A percentile compares a stretch with the other conserved stretches of the same genome.
Conservation (phyloP, 2,797 vertebrate genomes). For the Pseudochirops corinnae region DNA sequence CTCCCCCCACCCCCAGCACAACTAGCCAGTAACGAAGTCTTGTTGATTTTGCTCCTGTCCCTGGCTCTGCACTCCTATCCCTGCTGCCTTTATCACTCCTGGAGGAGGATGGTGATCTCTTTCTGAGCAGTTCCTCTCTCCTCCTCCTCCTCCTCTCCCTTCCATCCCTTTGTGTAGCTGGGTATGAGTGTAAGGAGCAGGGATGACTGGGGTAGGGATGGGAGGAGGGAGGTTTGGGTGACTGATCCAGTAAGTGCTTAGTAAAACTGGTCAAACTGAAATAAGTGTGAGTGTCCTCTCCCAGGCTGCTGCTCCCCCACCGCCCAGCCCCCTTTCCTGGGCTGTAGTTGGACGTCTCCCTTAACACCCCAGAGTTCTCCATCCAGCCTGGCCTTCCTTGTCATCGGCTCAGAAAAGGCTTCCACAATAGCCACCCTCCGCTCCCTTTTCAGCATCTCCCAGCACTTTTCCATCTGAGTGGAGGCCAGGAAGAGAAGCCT, state of each 20-base stretch:
- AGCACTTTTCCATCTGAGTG: neutral
- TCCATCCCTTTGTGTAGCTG: too few species aligned
- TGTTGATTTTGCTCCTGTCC: neutral
- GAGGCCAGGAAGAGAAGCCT: neutral
- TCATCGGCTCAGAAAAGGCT: neutral
- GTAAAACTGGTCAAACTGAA: neutral
- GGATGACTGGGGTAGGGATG: neutral
- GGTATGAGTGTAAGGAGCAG: too few species aligned
- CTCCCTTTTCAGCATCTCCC: neutral
- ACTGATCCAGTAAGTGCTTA: neutral
- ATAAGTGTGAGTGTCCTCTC: neutral
- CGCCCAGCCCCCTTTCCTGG: neutral
- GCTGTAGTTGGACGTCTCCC: neutral
- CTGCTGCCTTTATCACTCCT: neutral
- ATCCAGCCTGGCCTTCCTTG: neutral
- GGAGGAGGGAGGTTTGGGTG: neutral
- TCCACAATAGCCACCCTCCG: neutral
- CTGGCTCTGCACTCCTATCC: neutral
- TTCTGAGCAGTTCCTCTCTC: neutral
- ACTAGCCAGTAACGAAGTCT: neutral
- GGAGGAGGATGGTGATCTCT: neutral
- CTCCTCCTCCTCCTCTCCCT: neutral
- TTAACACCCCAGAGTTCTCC: neutral
- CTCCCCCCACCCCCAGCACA: neutral
- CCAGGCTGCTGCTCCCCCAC: too few species aligned